Evolutionary conservation across 2,113 vertebrate species (phyloP).

Genomic region (Tetraodon nigroviridis): DNA sequence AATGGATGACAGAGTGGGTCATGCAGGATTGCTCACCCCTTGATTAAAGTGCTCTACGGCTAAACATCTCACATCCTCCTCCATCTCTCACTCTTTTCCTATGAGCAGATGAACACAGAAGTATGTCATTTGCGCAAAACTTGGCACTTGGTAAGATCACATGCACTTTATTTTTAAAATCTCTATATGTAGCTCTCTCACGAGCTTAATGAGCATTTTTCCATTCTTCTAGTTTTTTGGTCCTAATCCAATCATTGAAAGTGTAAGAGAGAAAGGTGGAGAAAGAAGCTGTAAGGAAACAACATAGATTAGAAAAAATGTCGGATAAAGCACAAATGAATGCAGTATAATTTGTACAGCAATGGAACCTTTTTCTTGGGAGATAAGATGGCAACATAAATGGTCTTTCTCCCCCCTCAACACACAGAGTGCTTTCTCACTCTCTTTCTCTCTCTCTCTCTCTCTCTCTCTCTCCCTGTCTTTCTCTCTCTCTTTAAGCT

Average conservation of each 20-base stretch:
- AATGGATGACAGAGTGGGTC: slow-evolving; percentile 74
- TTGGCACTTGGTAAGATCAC: slow-evolving; percentile 2
- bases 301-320: slow-evolving; percentile 27
- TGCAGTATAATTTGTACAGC: slow-evolving; percentile 54
- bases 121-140: slow-evolving; percentile 2
- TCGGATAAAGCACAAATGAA: slow-evolving; percentile 52
- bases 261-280: slow-evolving; percentile 23
- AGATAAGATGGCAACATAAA: slow-evolving; percentile 54
- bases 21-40: slow-evolving; percentile 69
- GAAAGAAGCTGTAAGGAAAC: slow-evolving; percentile 9
- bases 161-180: slow-evolving; percentile 33
- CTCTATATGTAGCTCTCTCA: slow-evolving; percentile 49
- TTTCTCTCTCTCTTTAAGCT: slow-evolving; percentile 47
- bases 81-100: slow-evolving; percentile 44
- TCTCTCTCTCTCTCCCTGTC: slow-evolving; percentile 17
- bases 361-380: slow-evolving; percentile 55
- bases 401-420: slow-evolving; percentile 36
- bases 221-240: slow-evolving; percentile 47
- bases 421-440: slow-evolving; percentile 26
- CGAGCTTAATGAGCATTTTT: slow-evolving; percentile 60
- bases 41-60: slow-evolving; percentile 73
- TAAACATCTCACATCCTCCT: slow-evolving; percentile 67
- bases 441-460: slow-evolving; percentile 9
- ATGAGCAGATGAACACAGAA: slow-evolving; percentile 41
- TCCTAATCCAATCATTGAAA: slow-evolving; percentile 61